Conservation (phyloP, 2,888 invertebrate species). For the Bugulina stolonifera region DNA sequence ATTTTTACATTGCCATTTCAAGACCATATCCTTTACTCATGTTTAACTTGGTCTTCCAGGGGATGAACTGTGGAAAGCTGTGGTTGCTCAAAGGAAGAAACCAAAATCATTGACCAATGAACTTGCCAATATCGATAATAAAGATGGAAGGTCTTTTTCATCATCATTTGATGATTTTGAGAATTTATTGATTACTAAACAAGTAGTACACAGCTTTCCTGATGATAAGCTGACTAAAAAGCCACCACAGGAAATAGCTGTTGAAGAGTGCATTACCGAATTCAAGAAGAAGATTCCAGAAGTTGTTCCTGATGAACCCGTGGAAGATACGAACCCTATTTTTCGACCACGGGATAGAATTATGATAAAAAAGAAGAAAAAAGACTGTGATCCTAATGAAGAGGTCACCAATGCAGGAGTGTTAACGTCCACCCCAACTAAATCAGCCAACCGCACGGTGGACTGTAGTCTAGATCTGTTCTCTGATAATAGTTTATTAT, state of each 20-base stretch:
- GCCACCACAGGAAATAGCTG: neutral
- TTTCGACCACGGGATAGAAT: conserved; percentile 1
- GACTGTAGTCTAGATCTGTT: neutral
- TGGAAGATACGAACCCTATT: neutral
- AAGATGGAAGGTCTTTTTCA: neutral
- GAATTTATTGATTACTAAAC: neutral
- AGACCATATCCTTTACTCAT: too few relatives aligned
- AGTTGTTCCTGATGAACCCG: neutral
- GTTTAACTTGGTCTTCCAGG: too few relatives aligned
- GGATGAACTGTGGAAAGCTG: conserved; percentile 17
- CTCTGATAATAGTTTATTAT: conserved; percentile 2
- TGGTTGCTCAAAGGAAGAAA: conserved; percentile 17
- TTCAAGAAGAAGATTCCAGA: neutral
- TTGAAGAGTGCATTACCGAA: neutral
- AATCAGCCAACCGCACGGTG: neutral
- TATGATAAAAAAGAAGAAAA: conserved; percentile 5
- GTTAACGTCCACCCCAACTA: neutral
- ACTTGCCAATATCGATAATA: neutral
- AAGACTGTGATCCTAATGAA: neutral
- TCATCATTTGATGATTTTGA: conserved; percentile 18
- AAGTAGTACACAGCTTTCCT: conserved; percentile 22
- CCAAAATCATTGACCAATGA: neutral
- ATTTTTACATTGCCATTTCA: too few relatives aligned
- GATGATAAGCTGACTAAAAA: neutral
- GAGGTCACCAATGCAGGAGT: neutral